Percentiles rank a stretch among this genome's conserved stretches.
These are phyloP conservation scores for Aurelia sp. DNA, from an alignment of 30 jellyfish, hydroid and myxozoan species.

Conservation along the genomic window DNA sequence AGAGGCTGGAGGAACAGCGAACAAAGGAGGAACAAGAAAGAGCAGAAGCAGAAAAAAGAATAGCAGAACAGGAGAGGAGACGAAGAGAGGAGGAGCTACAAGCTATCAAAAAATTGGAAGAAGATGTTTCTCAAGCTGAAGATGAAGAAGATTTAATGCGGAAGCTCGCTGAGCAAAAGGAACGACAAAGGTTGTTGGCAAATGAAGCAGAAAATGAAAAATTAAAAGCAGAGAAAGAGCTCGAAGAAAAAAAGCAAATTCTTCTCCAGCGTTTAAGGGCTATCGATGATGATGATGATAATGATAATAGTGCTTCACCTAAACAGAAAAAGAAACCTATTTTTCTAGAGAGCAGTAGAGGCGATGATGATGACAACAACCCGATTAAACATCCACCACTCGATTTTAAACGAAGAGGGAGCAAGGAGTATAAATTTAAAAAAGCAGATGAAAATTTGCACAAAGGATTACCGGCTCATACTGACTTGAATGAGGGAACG, in stretches of 20 bases:
- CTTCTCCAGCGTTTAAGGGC: constrained; percentile 90
- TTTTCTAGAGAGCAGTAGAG: constrained; percentile 62
- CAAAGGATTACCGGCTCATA: constrained; percentile 77
- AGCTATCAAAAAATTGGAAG: constrained; percentile 45
- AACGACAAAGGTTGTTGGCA: neutral
- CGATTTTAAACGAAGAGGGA: constrained; percentile 73
- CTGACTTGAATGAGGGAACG: constrained; percentile 33
- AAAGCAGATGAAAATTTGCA: constrained; percentile 79
- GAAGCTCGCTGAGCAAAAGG: constrained; percentile 34
- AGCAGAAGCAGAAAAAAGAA: constrained; percentile 36
- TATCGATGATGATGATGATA: constrained; percentile 63
- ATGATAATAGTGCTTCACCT: constrained; percentile 7
- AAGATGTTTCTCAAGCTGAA: constrained; percentile 12
- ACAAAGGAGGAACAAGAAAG: constrained; percentile 34
- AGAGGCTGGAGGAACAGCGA: constrained; percentile 25
- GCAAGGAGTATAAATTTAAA: constrained; percentile 50
- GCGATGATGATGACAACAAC: constrained; percentile 39
- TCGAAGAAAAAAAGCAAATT: constrained; percentile 66
- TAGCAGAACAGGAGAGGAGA: constrained; percentile 11
- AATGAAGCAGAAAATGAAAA: constrained; percentile 2
- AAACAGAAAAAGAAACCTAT: constrained; percentile 70
- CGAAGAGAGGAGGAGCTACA: constrained; percentile 35
- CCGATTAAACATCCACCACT: constrained; percentile 63
- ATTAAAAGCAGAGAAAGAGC: constrained; percentile 21
- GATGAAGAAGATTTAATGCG: neutral